These are phyloP conservation scores for Heliconius congener DNA, from an alignment of 1,140 invertebrate species.

Conservation along the genomic window DNA sequence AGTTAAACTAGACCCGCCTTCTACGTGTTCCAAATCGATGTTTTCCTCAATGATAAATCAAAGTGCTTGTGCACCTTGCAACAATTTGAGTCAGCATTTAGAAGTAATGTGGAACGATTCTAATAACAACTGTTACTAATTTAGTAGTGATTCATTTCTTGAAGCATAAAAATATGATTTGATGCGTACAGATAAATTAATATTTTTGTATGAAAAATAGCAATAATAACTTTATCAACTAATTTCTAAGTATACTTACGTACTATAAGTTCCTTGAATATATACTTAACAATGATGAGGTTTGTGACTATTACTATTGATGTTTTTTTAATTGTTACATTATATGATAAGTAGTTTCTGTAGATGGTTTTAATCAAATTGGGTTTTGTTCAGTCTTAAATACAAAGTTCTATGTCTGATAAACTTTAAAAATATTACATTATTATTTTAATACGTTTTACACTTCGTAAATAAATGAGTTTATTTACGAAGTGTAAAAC, in stretches of 20 bases:
- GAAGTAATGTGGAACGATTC: conserved; percentile 16
- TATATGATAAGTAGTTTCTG: background rate
- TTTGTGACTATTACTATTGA: background rate
- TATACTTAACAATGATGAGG: background rate
- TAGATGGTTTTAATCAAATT: background rate
- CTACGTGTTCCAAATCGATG: background rate
- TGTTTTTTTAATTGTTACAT: background rate
- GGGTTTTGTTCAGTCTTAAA: background rate
- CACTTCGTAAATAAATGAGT: background rate
- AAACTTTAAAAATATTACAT: background rate
- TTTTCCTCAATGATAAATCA: conserved; percentile 26
- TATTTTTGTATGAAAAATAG: background rate
- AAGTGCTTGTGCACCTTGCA: conserved; percentile 18
- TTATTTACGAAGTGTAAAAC: too few relatives aligned
- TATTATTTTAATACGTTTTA: background rate
- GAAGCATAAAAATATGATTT: background rate
- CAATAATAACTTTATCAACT: background rate
- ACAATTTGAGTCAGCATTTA: conserved; percentile 24
- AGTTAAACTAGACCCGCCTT: background rate
- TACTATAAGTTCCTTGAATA: background rate
- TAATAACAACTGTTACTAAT: conserved; percentile 17
- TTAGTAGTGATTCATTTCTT: conserved; percentile 18
- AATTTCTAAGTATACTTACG: background rate
- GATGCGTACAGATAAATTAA: background rate
- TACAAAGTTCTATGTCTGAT: background rate